Evolutionary conservation across 2,797 vertebrate genomes (phyloP).

Genomic region (Hylomyscus alleni): DNA sequence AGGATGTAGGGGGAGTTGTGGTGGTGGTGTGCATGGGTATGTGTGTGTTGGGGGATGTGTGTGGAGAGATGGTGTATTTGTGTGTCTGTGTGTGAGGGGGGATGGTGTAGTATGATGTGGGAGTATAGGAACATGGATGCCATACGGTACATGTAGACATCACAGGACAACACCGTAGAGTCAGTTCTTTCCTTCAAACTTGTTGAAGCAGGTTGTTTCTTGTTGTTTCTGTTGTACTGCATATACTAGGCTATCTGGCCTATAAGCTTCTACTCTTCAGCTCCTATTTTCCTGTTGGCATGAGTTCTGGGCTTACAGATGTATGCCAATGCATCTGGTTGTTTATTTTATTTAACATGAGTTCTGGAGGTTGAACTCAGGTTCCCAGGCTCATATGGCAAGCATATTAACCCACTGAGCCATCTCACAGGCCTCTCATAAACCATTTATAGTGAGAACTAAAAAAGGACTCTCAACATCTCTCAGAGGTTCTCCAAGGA

Average conservation of each 20-base stretch:
- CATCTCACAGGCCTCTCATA: background rate
- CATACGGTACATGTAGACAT: background rate
- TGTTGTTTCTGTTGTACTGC: background rate
- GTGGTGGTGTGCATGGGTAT: background rate
- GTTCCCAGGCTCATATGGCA: background rate
- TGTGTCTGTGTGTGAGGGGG: background rate
- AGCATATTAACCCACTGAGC: background rate
- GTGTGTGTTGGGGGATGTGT: background rate
- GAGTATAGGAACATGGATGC: background rate
- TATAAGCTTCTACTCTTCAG: background rate
- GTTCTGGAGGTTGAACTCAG: background rate
- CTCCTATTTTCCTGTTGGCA: background rate
- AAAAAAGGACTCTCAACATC: conserved; percentile 56
- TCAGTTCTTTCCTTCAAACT: background rate
- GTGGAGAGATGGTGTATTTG: background rate
- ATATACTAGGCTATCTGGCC: background rate
- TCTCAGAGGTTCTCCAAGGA: conserved; percentile 64
- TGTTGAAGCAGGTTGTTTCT: background rate
- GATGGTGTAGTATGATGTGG: background rate
- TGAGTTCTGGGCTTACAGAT: background rate
- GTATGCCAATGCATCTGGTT: background rate
- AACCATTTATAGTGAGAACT: conserved; percentile 55
- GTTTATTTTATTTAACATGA: background rate
- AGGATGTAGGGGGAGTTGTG: background rate
- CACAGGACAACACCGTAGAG: background rate